These are phyloP conservation scores for Drosophila peninsularis DNA, from an alignment of 2,888 invertebrate genomes.

Conservation along the genomic window DNA sequence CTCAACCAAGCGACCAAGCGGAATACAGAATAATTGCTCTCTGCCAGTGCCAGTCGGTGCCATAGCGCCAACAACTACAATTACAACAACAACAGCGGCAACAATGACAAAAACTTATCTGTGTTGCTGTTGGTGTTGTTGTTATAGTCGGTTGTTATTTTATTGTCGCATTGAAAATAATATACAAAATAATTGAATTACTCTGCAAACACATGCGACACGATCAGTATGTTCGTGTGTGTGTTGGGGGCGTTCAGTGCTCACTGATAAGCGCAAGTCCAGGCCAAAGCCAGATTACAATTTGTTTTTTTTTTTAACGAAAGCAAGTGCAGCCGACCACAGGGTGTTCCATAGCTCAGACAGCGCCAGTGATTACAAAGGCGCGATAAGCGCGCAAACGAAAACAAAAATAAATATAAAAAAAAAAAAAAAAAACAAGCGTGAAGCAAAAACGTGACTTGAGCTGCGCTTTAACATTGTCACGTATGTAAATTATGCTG, in stretches of 20 bases:
- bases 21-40: conserved; percentile 69
- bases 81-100: conserved; percentile 8
- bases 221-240: background rate
- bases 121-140: conserved; percentile 37
- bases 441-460: conserved; percentile 81
- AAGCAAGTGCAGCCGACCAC: conserved; percentile 19
- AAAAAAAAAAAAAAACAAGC: conserved; percentile 44
- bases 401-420: conserved; percentile 13
- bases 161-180: conserved; percentile 77
- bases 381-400: conserved; percentile 28
- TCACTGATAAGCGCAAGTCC: conserved; percentile 32
- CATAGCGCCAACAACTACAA: conserved; percentile 66
- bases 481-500: conserved; percentile 80
- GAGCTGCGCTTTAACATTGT: conserved; percentile 75
- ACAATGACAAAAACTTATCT: conserved; percentile 65
- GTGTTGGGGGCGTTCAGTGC: conserved; percentile 28
- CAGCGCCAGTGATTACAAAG: conserved; percentile 24
- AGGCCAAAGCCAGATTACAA: conserved; percentile 29
- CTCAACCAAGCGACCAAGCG: conserved; percentile 55
- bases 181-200: conserved; percentile 81
- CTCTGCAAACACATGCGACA: conserved; percentile 17
- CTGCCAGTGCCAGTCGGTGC: conserved; percentile 82
- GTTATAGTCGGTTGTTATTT: conserved; percentile 58
- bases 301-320: conserved; percentile 4
- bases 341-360: conserved; percentile 32